These are phyloP conservation scores for Xylocampa areola DNA, from an alignment of 2,888 invertebrate species.

Conservation along the genomic window DNA sequence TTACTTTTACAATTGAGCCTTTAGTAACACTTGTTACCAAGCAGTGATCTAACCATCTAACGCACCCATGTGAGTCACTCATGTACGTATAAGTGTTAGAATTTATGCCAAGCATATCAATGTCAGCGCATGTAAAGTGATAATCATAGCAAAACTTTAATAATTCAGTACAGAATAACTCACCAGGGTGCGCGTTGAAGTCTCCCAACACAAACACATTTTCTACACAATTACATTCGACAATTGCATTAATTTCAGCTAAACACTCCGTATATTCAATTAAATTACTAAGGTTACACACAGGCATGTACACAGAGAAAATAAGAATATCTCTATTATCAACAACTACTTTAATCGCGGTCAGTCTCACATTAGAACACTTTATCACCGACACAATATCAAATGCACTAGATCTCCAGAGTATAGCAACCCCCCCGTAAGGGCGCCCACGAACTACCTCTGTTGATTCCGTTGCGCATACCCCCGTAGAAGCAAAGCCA, in stretches of 20 bases:
- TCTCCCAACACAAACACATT: too few relatives aligned
- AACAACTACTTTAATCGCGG: slow-evolving; percentile 3
- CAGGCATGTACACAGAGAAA: slow-evolving; percentile 4
- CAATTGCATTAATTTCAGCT: too few relatives aligned
- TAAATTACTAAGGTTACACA: slow-evolving; percentile 3
- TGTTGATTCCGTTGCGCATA: too few relatives aligned
- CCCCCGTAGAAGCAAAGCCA: too few relatives aligned
- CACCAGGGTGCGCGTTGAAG: too few relatives aligned
- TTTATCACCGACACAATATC: not conserved
- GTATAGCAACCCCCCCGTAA: too few relatives aligned
- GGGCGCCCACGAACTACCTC: too few relatives aligned
- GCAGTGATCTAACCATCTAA: too few relatives aligned
- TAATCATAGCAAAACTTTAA: not conserved
- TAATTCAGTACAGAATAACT: slow-evolving; percentile 6
- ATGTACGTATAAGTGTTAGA: slow-evolving; percentile 2
- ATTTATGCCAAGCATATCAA: too few relatives aligned
- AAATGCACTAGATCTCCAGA: too few relatives aligned
- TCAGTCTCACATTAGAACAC: not conserved
- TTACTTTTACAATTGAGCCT: slow-evolving; percentile 10
- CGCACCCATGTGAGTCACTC: slow-evolving; percentile 3
- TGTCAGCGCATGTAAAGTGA: not conserved
- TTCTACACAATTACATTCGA: slow-evolving; percentile 10
- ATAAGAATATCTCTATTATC: slow-evolving; percentile 7
- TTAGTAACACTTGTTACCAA: too few relatives aligned
- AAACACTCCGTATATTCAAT: slow-evolving; percentile 4